phyloP scores from a whole-genome alignment of 2,888 invertebrate genomes.

The Leptopilina drosophilae region DNA sequence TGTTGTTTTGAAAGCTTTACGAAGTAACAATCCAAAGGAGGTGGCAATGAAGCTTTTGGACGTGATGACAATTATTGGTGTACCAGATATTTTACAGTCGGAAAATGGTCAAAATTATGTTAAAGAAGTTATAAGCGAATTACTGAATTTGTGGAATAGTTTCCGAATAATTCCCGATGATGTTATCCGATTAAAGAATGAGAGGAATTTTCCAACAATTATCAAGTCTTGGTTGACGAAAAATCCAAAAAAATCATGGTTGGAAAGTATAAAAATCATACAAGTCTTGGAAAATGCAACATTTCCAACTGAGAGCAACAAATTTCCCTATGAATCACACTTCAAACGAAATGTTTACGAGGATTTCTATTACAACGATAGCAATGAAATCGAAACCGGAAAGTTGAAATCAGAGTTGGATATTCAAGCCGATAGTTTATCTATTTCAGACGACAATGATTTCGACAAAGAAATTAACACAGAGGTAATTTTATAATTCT shows the following conservation, averaged over 20 bases:
- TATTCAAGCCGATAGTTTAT: slow-evolving; percentile 45
- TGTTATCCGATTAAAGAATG: slow-evolving; percentile 46
- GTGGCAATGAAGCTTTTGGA: slow-evolving; percentile 64
- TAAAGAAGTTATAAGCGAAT: slow-evolving; percentile 62
- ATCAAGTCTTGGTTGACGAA: slow-evolving; percentile 61
- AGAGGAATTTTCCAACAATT: slow-evolving; percentile 60
- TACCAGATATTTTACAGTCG: slow-evolving; percentile 66
- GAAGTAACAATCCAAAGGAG: slow-evolving; percentile 55
- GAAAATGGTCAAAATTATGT: slow-evolving; percentile 64
- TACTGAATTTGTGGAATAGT: slow-evolving; percentile 60
- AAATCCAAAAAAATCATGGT: slow-evolving; percentile 63
- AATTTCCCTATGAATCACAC: slow-evolving; percentile 62
- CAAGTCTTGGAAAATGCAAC: slow-evolving; percentile 67
- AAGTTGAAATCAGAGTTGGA: slow-evolving; percentile 44
- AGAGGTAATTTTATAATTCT: slow-evolving; percentile 14
- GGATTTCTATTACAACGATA: not conserved
- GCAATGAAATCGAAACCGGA: not conserved
- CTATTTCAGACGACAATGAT: slow-evolving; percentile 39
- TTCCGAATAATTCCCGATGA: slow-evolving; percentile 63
- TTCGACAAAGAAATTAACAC: slow-evolving; percentile 55
- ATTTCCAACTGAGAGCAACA: slow-evolving; percentile 54
- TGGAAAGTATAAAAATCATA: slow-evolving; percentile 63
- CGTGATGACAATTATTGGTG: slow-evolving; percentile 66
- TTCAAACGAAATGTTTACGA: slow-evolving; percentile 60
- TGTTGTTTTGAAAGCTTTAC: slow-evolving; percentile 62